Evolutionary conservation across 2,797 vertebrate species (phyloP), one percentile per base, ranked within the genome.

Genomic region (Vespertilio murinus): DNA sequence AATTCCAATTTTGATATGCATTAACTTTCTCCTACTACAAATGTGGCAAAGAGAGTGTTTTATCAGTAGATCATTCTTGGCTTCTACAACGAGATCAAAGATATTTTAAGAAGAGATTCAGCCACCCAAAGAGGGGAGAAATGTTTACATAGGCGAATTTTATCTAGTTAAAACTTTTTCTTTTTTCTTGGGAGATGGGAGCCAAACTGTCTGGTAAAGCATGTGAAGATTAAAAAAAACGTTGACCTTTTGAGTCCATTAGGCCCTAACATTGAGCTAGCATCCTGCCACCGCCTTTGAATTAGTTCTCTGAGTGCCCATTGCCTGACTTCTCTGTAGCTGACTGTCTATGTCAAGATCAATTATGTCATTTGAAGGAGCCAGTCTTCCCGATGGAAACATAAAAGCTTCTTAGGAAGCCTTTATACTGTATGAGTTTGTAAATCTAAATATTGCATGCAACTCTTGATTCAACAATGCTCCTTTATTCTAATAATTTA

Each of bases 341-440:
- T 71, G 75, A 47, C 61, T 64, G 14, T 94, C 93, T 97, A 86
- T 96, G 93, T 65, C 75, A 54, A 88, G 28, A 94, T 96, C 88
- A 94, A 81, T 92, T 92, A 61, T 94, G 93, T 96, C 81, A 45
- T 82, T 95, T 96, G 97, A 92, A 89, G 82, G 64, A 91, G 85
- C n/a, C 6, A 2, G 25, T n/a, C 67, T 82, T 91, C 93, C 49
- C 73, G 75, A 81, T 11, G 28, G 40, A 90, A 52, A 38, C 87
- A 80, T 54, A 54, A 35, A 67, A 86, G 42, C 64, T 56, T 95
- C 69, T 78, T 38, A 67, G 42, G 74, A 96, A 96, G 96, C 42
- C 89, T 97, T 93, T 96, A 16, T 95, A 85, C 92, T 94, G 38
- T 52, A 28, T 95, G 83, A 93, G 75, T 42, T 96, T 96, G 88